Conservation (phyloP, 2,113 vertebrate genomes). For the Caracal caracal region DNA sequence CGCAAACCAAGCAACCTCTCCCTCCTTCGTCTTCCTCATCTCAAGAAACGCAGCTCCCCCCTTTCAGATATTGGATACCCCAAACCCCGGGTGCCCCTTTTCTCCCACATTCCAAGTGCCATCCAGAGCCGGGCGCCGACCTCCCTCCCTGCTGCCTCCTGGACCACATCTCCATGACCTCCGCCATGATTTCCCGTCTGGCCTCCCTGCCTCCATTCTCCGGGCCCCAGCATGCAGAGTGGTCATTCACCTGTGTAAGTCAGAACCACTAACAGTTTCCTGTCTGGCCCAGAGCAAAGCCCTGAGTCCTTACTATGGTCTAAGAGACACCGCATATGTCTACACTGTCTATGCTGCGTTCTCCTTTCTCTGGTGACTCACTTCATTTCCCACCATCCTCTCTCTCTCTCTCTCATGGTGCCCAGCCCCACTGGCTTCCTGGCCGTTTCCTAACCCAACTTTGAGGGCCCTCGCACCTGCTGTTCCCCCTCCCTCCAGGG, state of each 20-base stretch:
- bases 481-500: background rate
- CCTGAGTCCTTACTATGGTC: background rate
- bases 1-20: background rate
- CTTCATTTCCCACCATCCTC: background rate
- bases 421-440: background rate
- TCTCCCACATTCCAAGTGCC: background rate
- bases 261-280: background rate
- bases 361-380: background rate
- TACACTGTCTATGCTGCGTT: background rate
- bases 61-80: background rate
- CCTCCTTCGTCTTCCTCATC: background rate
- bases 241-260: background rate
- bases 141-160: background rate
- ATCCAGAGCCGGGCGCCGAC: accelerated
- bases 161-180: background rate
- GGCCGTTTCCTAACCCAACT: too few relatives aligned
- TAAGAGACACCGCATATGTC: background rate
- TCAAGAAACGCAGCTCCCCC: background rate
- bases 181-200: background rate
- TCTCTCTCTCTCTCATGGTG: background rate
- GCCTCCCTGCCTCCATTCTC: background rate
- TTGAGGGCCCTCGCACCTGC: background rate
- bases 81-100: background rate
- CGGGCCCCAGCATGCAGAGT: background rate
- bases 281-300: background rate